These are phyloP conservation scores for Zonitis immaculata DNA, from an alignment of 2,888 invertebrate species.

Conservation along the genomic window DNA sequence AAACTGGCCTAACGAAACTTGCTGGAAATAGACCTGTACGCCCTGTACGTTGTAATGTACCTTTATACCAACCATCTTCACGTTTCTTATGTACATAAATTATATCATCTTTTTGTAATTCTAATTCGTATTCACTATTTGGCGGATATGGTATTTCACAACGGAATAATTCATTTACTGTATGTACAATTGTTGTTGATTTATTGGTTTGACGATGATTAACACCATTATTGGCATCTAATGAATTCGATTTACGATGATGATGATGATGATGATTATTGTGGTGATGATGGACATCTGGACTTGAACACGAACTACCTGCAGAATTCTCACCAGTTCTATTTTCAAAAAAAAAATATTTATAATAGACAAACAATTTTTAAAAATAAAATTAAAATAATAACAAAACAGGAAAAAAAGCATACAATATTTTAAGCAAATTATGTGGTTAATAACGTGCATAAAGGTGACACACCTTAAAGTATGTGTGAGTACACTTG, in stretches of 20 bases:
- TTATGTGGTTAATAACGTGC: conserved; percentile 11
- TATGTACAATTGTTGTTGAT: conserved; percentile 40
- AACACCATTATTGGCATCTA: conserved; percentile 62
- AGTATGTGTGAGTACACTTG: conserved; percentile 47
- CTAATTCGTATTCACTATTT: conserved; percentile 86
- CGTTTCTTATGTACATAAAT: conserved; percentile 88
- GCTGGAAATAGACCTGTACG: conserved; percentile 86
- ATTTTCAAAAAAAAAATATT: not conserved
- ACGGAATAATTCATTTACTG: conserved; percentile 61
- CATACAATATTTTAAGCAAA: too few species aligned
- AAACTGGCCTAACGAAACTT: conserved; percentile 65
- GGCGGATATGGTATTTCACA: conserved; percentile 94
- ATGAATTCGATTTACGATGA: conserved; percentile 78
- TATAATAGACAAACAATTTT: not conserved
- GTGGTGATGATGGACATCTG: conserved; percentile 43
- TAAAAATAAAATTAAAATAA: conserved; percentile 8
- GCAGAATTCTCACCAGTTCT: conserved; percentile 38
- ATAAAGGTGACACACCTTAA: conserved; percentile 47
- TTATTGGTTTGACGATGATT: conserved; percentile 7
- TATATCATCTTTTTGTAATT: conserved; percentile 74
- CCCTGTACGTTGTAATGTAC: conserved; percentile 71
- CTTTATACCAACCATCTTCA: conserved; percentile 88
- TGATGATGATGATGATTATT: not conserved
- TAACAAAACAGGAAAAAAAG: conserved; percentile 12
- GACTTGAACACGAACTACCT: conserved; percentile 43